phyloP scores from a whole-genome alignment of 2,797 vertebrate species.

The Hypotaenidia philippensis region DNA sequence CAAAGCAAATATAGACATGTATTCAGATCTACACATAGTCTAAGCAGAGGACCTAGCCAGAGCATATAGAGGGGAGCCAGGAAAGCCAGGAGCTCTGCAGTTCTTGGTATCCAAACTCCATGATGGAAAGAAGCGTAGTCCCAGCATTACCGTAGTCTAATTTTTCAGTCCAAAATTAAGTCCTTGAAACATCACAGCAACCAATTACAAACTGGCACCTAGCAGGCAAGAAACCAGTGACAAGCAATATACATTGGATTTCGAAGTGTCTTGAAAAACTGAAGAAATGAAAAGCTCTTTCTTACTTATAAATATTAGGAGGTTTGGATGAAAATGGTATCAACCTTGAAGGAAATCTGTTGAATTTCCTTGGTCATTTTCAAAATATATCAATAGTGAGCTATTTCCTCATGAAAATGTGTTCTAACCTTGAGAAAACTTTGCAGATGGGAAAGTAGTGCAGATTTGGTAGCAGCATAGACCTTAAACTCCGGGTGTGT shows the following conservation, averaged over 20 bases:
- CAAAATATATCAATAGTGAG: neutral
- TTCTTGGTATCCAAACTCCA: neutral
- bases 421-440: neutral
- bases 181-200: neutral
- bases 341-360: neutral
- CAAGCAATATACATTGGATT: neutral
- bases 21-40: neutral
- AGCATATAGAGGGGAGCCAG: neutral
- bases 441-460: neutral
- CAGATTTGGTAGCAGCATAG: neutral
- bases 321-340: neutral
- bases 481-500: neutral
- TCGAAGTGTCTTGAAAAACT: neutral
- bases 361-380: neutral
- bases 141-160: neutral
- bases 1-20: neutral
- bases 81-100: neutral
- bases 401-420: neutral
- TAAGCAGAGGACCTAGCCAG: neutral
- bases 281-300: neutral
- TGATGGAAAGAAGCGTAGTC: neutral
- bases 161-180: neutral
- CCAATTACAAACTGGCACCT: neutral
- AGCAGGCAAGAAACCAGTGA: neutral
- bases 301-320: neutral